Evolutionary conservation across 2,113 vertebrate species (phyloP), one percentile per base, ranked within the genome.

Genomic region (Entomyzon cyanotis): DNA sequence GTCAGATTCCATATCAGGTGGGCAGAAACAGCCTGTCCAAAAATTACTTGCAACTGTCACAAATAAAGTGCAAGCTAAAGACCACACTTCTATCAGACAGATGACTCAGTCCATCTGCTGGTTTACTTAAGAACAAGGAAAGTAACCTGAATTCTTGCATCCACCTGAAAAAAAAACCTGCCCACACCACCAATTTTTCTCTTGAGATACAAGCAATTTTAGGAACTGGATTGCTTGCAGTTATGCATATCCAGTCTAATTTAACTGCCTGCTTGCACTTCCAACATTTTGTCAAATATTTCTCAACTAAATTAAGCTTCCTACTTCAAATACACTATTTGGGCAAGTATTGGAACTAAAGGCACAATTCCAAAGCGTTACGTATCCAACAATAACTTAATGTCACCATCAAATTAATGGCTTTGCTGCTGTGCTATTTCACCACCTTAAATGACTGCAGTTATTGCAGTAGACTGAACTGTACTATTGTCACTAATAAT

Each of bases 21-120:
- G 76, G 85, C 52, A 93, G 87, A 80, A 95, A 85, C 33, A 76
- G 60, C 44, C 56, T 11, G 6, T 63, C 79, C 93, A 95, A 84
- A 91, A 96, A 95, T 77, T 50, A 84, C 68, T 86, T 92, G 71
- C 76, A 93, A 96, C 85, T 84, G 85, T 81, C 95, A 95, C 85
- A 88, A 83, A 91, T 80, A 68, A 87, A 95, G 82, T 28, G 35
- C 46, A 39, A 95, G 74, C 84, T 95, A 49, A 96, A 84, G 88
- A 92, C 90, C 25, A 68, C 71, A 90, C 73, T 92, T 94, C 59
- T 81, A 92, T 89, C 92, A 97, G 94, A 96, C 96, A 87, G 83
- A 96, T 94, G 93, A 97, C 82, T 95, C 88, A 77, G 82, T 83
- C 91, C 91, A 91, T 93, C 94, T 96, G 95, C 63, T 90, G 81